Evolutionary conservation across 2,888 invertebrate species (phyloP).

Genomic region (Cephus rjabovi): DNA sequence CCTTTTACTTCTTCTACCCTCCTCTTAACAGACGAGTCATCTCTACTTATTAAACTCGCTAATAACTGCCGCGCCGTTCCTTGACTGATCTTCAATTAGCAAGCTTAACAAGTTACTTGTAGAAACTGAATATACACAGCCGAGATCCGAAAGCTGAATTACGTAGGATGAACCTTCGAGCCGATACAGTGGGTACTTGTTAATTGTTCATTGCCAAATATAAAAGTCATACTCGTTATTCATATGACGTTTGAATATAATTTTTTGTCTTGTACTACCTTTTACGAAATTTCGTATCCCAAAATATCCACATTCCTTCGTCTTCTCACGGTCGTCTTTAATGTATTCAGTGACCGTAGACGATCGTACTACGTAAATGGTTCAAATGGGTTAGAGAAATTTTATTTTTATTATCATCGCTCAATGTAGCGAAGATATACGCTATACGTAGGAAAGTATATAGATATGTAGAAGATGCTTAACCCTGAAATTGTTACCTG

Average conservation of each 20-base stretch:
- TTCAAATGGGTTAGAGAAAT: not conserved
- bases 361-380: not conserved
- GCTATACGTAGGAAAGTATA: not conserved
- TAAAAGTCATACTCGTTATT: not conserved
- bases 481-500: not conserved
- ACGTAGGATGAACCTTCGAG: not conserved
- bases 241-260: not conserved
- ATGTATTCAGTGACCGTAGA: not conserved
- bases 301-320: not conserved
- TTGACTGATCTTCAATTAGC: slow-evolving; percentile 8
- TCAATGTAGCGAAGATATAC: not conserved
- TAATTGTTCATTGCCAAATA: not conserved
- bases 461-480: not conserved
- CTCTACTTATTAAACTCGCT: slow-evolving; percentile 38
- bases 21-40: slow-evolving; percentile 10
- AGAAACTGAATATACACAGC: slow-evolving; percentile 11
- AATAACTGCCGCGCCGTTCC: slow-evolving; percentile 34
- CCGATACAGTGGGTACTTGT: not conserved
- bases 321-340: not conserved
- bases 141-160: not conserved
- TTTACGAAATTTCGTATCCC: not conserved
- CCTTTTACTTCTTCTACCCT: not conserved
- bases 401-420: not conserved
- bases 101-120: slow-evolving; percentile 37
- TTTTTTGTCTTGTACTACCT: not conserved